Percentiles rank a stretch among this genome's conserved stretches.
Conservation (phyloP, 2,113 vertebrate genomes). For the Actenoides hombroni region DNA sequence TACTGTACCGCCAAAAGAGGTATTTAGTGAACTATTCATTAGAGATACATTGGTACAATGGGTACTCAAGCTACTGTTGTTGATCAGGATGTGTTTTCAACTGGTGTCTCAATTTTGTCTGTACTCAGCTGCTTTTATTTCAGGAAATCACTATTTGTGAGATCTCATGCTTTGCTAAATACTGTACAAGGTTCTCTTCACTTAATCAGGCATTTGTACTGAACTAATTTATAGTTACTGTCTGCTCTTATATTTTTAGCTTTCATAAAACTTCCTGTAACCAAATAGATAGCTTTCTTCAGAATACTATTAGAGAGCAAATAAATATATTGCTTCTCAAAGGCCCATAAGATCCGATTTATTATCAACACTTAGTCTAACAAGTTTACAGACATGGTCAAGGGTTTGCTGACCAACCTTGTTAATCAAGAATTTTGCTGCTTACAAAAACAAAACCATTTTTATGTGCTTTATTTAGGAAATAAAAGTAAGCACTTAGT, state of each 20-base stretch:
- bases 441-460: background rate
- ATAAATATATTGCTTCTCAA: background rate
- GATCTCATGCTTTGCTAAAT: background rate
- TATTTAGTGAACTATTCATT: background rate
- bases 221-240: background rate
- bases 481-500: background rate
- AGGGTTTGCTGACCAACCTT: background rate
- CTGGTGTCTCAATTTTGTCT: background rate
- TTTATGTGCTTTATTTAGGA: background rate
- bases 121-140: background rate
- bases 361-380: background rate
- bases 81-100: background rate
- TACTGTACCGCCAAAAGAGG: background rate
- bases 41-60: rapidly evolving
- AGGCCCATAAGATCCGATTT: background rate
- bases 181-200: background rate
- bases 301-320: background rate
- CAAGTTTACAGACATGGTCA: background rate
- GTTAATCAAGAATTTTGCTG: background rate
- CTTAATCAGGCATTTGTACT: background rate
- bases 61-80: background rate
- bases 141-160: rapidly evolving
- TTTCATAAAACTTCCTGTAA: background rate
- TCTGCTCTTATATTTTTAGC: background rate
- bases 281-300: background rate